Evolutionary conservation across 2,113 vertebrate genomes (phyloP).

Genomic region (Parus major): DNA sequence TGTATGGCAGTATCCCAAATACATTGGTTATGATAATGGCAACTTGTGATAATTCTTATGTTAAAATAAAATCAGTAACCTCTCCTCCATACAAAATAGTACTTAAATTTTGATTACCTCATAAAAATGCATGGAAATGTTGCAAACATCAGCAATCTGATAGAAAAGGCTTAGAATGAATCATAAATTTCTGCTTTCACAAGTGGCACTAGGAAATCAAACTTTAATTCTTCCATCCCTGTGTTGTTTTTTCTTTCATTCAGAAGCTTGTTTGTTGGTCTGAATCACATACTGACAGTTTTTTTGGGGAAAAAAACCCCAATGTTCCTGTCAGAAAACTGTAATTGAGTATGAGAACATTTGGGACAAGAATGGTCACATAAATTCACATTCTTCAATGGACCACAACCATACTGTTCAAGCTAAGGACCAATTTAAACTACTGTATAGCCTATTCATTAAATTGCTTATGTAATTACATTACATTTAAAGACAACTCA

Average conservation of each 20-base stretch:
- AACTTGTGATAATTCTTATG: background rate
- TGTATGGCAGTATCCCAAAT: background rate
- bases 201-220: conserved; percentile 63
- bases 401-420: background rate
- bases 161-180: conserved; percentile 64
- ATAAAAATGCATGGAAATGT: conserved; percentile 54
- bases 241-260: background rate
- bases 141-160: conserved; percentile 62
- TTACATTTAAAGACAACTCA: background rate
- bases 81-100: background rate
- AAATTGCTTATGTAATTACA: background rate
- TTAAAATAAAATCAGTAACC: background rate
- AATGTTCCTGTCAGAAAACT: background rate
- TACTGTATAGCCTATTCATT: background rate
- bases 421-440: background rate
- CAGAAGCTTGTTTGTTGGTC: background rate
- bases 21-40: background rate
- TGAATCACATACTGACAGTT: background rate
- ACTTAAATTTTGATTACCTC: conserved; percentile 30
- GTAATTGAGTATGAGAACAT: background rate
- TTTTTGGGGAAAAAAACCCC: background rate
- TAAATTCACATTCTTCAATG: background rate
- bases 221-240: background rate
- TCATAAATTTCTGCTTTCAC: conserved; percentile 53
- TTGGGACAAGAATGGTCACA: background rate